Percentiles rank a stretch among this genome's conserved stretches.
phyloP scores from a whole-genome alignment of 2,113 vertebrate genomes.

The Nyctibius bracteatus region DNA sequence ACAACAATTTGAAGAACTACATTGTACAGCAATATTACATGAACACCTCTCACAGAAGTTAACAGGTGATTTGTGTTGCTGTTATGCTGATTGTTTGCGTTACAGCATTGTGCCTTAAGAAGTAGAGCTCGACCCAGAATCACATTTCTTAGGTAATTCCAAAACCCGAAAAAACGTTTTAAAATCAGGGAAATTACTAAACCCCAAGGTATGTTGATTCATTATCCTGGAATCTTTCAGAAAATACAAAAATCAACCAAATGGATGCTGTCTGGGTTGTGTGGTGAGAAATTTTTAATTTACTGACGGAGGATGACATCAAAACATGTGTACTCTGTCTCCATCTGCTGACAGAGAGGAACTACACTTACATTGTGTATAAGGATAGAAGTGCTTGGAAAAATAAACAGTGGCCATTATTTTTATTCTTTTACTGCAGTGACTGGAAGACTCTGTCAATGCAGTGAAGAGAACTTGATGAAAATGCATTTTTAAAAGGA shows the following conservation, averaged over 20 bases:
- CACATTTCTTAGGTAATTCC: not conserved
- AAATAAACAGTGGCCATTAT: not conserved
- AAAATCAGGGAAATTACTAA: not conserved
- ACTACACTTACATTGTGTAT: not conserved
- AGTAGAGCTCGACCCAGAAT: not conserved
- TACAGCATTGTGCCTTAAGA: not conserved
- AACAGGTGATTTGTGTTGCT: not conserved
- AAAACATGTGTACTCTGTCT: conserved; percentile 58
- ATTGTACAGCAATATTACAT: not conserved
- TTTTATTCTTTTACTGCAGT: not conserved
- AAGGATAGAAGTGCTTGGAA: not conserved
- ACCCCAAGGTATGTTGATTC: not conserved
- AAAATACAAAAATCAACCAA: not conserved
- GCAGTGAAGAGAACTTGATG: not conserved
- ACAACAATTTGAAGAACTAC: not conserved
- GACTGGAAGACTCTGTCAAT: not conserved
- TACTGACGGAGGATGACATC: not conserved
- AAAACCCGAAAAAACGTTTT: not conserved
- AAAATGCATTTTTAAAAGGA: not conserved
- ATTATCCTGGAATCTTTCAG: not conserved
- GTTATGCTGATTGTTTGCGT: not conserved
- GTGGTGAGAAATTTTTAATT: not conserved
- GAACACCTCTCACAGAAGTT: not conserved
- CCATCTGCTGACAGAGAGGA: conserved; percentile 59
- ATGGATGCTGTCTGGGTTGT: not conserved